Conservation (phyloP, 2,797 vertebrate genomes). For the Lates japonicus region DNA sequence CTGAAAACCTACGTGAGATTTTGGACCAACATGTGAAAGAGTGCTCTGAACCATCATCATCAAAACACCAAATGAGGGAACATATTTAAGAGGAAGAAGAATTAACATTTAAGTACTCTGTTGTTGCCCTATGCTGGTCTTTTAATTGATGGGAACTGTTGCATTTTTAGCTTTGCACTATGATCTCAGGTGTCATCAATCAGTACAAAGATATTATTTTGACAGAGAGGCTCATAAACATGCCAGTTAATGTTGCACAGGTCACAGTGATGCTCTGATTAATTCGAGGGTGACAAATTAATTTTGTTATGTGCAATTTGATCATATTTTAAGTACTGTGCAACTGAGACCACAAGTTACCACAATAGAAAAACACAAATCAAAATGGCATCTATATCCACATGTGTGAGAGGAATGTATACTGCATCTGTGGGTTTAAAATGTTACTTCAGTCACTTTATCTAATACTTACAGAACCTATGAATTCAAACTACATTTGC, state of each 20-base stretch:
- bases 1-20: too few relatives aligned
- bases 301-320: not conserved
- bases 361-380: not conserved
- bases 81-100: too few relatives aligned
- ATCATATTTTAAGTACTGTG: not conserved
- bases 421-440: not conserved
- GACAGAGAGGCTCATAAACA: not conserved
- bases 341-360: not conserved
- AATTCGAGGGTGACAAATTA: too few relatives aligned
- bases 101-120: not conserved
- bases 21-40: too few relatives aligned
- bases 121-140: not conserved
- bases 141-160: not conserved
- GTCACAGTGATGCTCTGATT: too few relatives aligned
- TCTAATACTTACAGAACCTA: not conserved
- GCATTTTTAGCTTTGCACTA: not conserved
- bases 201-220: not conserved
- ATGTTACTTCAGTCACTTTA: not conserved
- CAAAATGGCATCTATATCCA: too few relatives aligned
- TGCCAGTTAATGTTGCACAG: not conserved
- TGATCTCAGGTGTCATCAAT: not conserved
- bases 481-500: slow-evolving; percentile 1
- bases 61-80: too few relatives aligned
- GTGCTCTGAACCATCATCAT: too few relatives aligned
- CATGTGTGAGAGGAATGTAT: not conserved